Conservation (phyloP, 30 jellyfish, hydroid and myxozoan species). For the Aurelia aurita region DNA sequence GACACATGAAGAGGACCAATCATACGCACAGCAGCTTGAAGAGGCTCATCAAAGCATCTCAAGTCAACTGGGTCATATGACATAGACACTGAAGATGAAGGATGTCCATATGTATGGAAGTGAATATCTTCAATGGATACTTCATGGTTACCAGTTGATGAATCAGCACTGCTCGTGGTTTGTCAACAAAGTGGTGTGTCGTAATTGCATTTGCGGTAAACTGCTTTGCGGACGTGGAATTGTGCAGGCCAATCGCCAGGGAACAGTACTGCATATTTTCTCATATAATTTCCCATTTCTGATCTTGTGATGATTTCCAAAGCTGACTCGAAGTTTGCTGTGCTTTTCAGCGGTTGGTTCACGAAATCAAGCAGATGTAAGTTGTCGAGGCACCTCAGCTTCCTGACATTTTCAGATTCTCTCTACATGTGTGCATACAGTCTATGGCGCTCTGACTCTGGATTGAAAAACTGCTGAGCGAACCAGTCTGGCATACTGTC, state of each 20-base stretch:
- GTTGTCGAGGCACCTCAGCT: constrained; percentile 4
- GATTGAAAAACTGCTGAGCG: background rate
- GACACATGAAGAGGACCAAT: constrained; percentile 5
- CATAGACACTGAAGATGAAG: background rate
- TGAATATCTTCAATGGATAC: background rate
- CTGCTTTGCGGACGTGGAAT: background rate
- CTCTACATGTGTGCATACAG: constrained; percentile 9
- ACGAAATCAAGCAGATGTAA: constrained; percentile 5
- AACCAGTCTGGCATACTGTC: constrained; percentile 21
- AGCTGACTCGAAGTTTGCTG: background rate
- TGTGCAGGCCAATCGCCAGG: constrained; percentile 13
- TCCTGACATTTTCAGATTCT: background rate
- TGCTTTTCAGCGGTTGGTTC: background rate
- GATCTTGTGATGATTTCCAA: background rate
- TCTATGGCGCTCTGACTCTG: constrained; percentile 10
- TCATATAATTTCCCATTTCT: background rate
- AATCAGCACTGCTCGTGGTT: background rate
- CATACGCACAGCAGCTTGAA: background rate
- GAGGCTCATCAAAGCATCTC: constrained; percentile 1
- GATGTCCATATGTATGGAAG: constrained; percentile 6
- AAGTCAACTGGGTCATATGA: background rate
- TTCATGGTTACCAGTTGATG: background rate
- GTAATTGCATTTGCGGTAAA: background rate
- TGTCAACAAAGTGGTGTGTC: background rate
- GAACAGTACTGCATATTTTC: background rate